Evolutionary conservation across 2,113 vertebrate species (phyloP), one percentile per base, ranked within the genome.

Genomic region (Haliaeetus leucogaster): DNA sequence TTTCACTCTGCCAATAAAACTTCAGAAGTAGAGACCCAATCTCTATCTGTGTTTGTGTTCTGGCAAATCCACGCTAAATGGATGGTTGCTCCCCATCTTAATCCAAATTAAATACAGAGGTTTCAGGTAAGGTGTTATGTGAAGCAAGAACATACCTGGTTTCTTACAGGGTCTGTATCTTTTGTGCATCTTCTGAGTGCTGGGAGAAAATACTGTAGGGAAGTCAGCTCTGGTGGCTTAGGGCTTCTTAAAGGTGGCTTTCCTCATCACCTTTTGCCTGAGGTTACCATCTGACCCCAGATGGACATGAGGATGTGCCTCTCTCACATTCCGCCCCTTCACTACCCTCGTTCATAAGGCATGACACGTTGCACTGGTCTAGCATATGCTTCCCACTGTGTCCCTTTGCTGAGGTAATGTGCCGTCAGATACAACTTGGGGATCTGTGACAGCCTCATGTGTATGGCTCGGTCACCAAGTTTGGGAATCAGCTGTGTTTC

Each of bases 321-420:
- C 40, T 62, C 16, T 56, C 17, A 6, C 47, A 25, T 36, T 62
- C 47, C 77, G 34, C 29, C 14, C 36, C 45, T 67, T 82, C 30
- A 6, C 45, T 76, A 8, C 14, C 30, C 26, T 55, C 2, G 0
- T 68, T 89, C 18, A 5, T 61, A 53, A 56, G 27, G 7, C 11
- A 4, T 40, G 42, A 56, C 22, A 20, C 0, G 0, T 62, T 58
- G n/a, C 27, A 34, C 15, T 63, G 32, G 4, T 87, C 43, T 23
- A 16, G 4, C 16, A 14, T 12, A 2, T 22, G 16, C 16, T 63
- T 90, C 56, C 87, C 21, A 16, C 48, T 16, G 8, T 52, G 27
- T 34, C 42, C 36, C 30, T 86, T 73, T 90, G 50, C 67, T 92
- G 72, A 77, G 27, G n/a, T 19, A 65, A 19, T 1, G 5, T 66